phyloP scores from a whole-genome alignment of 2,888 invertebrate species.

The Caenorhabditis wallacei region DNA sequence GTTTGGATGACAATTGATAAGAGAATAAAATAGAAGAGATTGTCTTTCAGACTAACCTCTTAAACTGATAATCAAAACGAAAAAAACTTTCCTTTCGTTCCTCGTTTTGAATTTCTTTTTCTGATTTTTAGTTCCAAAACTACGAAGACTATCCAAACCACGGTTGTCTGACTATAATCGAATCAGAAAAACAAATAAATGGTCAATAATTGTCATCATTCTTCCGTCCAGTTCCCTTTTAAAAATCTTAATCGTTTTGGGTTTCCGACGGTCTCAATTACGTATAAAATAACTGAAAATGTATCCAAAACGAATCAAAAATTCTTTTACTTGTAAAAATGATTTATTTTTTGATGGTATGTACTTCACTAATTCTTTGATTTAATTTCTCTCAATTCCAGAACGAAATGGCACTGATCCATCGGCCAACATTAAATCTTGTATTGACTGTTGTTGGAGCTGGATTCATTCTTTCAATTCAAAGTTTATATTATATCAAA shows the following conservation, averaged over 20 bases:
- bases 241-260: constrained; percentile 24
- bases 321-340: not conserved
- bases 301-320: constrained; percentile 1
- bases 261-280: constrained; percentile 24
- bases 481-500: constrained; percentile 62
- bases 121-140: not conserved
- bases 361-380: not conserved
- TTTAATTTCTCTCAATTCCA: not conserved
- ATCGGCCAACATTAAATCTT: constrained; percentile 42
- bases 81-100: not conserved
- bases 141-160: constrained; percentile 6
- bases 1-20: constrained; percentile 18
- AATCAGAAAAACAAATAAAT: constrained; percentile 1
- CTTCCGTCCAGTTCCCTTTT: not conserved
- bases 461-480: constrained; percentile 53
- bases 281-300: not conserved
- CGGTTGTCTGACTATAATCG: constrained; percentile 19
- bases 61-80: constrained; percentile 32
- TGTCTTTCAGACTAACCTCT: not conserved
- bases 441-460: constrained; percentile 53
- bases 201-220: constrained; percentile 4
- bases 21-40: constrained; percentile 1
- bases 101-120: constrained; percentile 6
- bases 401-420: constrained; percentile 50
- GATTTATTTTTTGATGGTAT: not conserved